Conservation (phyloP, 2,113 vertebrate genomes). For the Aptenodytes forsteri region DNA sequence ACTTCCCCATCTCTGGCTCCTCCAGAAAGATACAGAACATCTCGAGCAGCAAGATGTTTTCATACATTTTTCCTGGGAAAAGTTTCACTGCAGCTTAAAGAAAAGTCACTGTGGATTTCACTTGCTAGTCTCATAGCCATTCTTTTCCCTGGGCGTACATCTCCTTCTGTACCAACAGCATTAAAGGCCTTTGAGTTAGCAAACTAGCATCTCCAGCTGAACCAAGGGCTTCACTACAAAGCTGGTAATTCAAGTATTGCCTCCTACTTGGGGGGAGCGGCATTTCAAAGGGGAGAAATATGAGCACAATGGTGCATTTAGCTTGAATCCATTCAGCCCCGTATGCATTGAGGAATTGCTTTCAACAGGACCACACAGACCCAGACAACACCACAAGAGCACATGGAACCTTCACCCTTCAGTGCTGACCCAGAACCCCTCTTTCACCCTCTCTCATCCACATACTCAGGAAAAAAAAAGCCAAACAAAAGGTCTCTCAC, state of each 20-base stretch:
- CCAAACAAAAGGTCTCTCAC: neutral
- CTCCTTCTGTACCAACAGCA: neutral
- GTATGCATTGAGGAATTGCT: fast-evolving
- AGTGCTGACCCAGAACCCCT: neutral
- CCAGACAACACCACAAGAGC: neutral
- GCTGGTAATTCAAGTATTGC: neutral
- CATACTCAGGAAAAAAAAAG: fast-evolving
- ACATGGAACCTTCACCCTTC: neutral
- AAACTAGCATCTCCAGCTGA: neutral
- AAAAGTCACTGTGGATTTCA: neutral
- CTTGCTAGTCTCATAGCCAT: neutral
- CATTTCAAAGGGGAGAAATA: neutral
- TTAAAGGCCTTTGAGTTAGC: neutral
- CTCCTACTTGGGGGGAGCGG: neutral
- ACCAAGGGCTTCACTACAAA: neutral
- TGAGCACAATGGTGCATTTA: neutral
- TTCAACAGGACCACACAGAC: fast-evolving
- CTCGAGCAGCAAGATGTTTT: neutral
- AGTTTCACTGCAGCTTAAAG: neutral
- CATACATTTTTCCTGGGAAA: neutral
- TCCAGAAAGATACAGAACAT: neutral
- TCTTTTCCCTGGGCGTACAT: neutral
- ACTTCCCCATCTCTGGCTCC: neutral
- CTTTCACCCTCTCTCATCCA: neutral
- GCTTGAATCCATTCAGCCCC: neutral